Evolutionary conservation across 2,888 invertebrate species (phyloP).

Genomic region (Acleris emargana): DNA sequence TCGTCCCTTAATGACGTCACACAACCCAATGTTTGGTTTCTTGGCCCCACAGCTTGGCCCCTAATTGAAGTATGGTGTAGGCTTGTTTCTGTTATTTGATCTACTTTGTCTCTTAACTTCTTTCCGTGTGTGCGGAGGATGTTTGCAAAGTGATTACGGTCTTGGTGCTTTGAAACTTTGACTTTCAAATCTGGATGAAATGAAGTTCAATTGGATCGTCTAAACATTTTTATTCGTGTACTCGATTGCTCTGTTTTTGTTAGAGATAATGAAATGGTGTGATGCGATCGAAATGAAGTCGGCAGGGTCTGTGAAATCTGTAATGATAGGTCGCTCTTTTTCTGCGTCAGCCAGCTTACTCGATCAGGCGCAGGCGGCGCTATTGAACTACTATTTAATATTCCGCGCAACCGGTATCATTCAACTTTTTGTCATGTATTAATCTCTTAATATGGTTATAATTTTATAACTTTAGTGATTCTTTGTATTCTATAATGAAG

Average conservation of each 20-base stretch:
- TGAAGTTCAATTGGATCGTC: too few species aligned
- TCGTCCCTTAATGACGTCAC: conserved; percentile 70
- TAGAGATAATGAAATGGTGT: too few species aligned
- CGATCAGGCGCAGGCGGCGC: conserved; percentile 47
- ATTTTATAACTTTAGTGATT: conserved; percentile 48
- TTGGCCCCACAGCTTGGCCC: conserved; percentile 45
- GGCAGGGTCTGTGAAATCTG: conserved; percentile 26
- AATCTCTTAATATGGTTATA: conserved; percentile 73
- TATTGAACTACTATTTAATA: conserved; percentile 59
- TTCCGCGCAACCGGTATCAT: conserved; percentile 62
- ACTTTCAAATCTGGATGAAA: too few species aligned
- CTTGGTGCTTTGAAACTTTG: too few species aligned
- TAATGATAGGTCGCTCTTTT: conserved; percentile 21
- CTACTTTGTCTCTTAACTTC: conserved; percentile 40
- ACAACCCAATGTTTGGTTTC: conserved; percentile 52
- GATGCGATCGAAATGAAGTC: not conserved
- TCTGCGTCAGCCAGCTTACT: conserved; percentile 4
- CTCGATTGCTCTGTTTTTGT: too few species aligned
- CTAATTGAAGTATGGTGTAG: conserved; percentile 59
- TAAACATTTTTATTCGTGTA: too few species aligned
- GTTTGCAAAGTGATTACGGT: conserved; percentile 26
- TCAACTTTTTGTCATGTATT: conserved; percentile 71
- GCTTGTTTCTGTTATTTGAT: conserved; percentile 55
- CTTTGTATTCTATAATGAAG: not conserved
- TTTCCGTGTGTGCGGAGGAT: conserved; percentile 32